These are phyloP conservation scores for Megalops atlanticus DNA, from an alignment of 2,113 vertebrate genomes.

Conservation along the genomic window DNA sequence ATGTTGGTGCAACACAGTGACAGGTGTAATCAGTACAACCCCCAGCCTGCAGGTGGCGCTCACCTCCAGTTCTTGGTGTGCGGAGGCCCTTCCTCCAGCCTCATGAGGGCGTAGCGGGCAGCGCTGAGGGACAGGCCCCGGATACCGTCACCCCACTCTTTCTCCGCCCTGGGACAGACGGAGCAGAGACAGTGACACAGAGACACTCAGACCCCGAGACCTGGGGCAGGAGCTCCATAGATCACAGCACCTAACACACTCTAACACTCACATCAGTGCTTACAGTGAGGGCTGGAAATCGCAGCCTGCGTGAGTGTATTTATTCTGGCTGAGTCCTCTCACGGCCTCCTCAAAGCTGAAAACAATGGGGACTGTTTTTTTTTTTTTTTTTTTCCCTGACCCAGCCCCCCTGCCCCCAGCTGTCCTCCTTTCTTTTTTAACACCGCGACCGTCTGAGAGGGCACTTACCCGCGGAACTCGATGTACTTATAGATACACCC, in stretches of 20 bases:
- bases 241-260: too few species aligned
- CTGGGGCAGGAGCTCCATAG: too few species aligned
- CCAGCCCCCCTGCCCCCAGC: background rate
- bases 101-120: constrained; percentile 88
- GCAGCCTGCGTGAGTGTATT: too few species aligned
- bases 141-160: constrained; percentile 98
- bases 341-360: too few species aligned
- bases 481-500: constrained; percentile 99
- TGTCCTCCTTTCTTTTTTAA: background rate
- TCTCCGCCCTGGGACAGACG: constrained; percentile 83
- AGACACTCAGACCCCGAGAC: background rate
- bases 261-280: too few species aligned
- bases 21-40: too few species aligned
- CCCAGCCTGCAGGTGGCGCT: constrained; percentile 27
- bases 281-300: too few species aligned
- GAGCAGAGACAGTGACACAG: background rate
- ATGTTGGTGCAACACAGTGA: too few species aligned
- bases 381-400: too few species aligned
- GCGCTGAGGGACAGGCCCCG: constrained; percentile 95
- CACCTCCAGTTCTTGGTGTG: constrained; percentile 99
- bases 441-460: background rate
- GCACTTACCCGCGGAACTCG: constrained; percentile 91
- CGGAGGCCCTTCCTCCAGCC: constrained; percentile 92
- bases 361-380: too few species aligned
- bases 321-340: too few species aligned